Conservation (phyloP, 2,888 invertebrate genomes). For the Litoditis marina region DNA sequence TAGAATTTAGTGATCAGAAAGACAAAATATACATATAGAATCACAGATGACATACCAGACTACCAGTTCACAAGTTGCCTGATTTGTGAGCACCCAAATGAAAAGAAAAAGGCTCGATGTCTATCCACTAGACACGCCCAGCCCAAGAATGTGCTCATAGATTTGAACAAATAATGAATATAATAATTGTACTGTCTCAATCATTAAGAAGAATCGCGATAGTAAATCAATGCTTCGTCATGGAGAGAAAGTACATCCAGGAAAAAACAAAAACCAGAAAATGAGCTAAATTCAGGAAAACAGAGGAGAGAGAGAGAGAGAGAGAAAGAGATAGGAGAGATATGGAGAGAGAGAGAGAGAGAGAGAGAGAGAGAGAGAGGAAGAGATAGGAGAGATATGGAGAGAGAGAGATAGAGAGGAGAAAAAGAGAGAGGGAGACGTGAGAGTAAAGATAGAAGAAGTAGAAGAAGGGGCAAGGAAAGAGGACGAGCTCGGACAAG, state of each 20-base stretch:
- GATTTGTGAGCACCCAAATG: too few relatives aligned
- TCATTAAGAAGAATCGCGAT: neutral
- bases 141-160: too few relatives aligned
- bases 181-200: too few relatives aligned
- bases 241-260: too few relatives aligned
- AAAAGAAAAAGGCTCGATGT: too few relatives aligned
- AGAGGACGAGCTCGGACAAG: slow-evolving; percentile 11
- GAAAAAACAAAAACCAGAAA: slow-evolving; percentile 4
- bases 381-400: neutral
- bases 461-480: neutral
- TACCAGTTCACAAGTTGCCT: too few relatives aligned
- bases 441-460: slow-evolving; percentile 18
- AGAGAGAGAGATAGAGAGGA: slow-evolving; percentile 4
- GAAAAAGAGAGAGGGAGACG: slow-evolving; percentile 12
- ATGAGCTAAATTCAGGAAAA: slow-evolving; percentile 5
- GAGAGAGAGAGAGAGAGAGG: slow-evolving; percentile 7
- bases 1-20: too few relatives aligned
- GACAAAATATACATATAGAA: too few relatives aligned
- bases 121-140: too few relatives aligned
- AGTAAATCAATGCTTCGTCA: neutral
- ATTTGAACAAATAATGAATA: too few relatives aligned
- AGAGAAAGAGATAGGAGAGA: neutral
- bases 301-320: slow-evolving; percentile 1
- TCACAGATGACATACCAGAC: too few relatives aligned
- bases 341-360: neutral